These are phyloP conservation scores for Catocala sponsa DNA, from an alignment of 2,888 invertebrate species.

Conservation along the genomic window DNA sequence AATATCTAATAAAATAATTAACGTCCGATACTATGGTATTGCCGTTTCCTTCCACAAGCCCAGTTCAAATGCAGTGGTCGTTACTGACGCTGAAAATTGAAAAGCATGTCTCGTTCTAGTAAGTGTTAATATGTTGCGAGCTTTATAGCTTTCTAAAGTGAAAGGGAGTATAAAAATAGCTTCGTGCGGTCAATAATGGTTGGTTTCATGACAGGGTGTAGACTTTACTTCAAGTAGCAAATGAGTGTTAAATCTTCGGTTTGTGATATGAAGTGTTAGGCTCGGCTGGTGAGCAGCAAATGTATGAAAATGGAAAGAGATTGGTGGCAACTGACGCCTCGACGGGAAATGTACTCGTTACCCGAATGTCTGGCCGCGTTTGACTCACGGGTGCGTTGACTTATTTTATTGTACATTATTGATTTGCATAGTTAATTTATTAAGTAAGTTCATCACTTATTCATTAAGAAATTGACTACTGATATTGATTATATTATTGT, in stretches of 20 bases:
- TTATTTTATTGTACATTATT: not conserved
- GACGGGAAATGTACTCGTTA: conserved; percentile 72
- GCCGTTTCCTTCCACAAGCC: conserved; percentile 17
- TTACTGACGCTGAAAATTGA: conserved; percentile 40
- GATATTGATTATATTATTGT: too few relatives aligned
- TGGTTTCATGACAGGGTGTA: not conserved
- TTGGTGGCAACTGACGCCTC: conserved; percentile 86
- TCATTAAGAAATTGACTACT: too few relatives aligned
- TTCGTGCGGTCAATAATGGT: not conserved
- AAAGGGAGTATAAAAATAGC: not conserved
- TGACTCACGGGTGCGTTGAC: conserved; percentile 88
- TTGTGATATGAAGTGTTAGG: conserved; percentile 4
- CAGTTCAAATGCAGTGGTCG: conserved; percentile 31
- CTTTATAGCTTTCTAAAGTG: conserved; percentile 2
- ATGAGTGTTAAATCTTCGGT: not conserved
- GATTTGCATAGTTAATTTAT: too few relatives aligned
- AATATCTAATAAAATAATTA: conserved; percentile 37
- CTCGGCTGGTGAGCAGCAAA: not conserved
- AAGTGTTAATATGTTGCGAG: conserved; percentile 14
- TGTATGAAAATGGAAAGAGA: conserved; percentile 68
- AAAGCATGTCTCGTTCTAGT: conserved; percentile 34
- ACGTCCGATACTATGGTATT: conserved; percentile 8
- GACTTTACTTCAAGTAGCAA: not conserved
- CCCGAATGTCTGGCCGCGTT: conserved; percentile 88
- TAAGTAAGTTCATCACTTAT: too few relatives aligned